phyloP scores from a whole-genome alignment of 2,797 vertebrate genomes.

The Trachurus trachurus region DNA sequence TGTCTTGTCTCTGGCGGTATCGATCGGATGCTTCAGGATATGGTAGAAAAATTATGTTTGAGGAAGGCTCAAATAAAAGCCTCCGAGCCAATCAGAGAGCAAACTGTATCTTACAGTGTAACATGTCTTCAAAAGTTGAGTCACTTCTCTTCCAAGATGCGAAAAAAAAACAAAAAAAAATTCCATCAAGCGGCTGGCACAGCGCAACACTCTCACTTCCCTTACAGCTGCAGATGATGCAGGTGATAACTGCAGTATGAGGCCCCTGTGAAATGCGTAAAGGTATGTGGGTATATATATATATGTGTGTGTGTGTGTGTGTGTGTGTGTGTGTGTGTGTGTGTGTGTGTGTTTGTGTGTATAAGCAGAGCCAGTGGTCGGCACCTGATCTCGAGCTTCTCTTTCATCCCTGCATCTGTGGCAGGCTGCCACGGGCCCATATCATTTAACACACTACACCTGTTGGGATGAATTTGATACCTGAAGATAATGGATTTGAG shows the following conservation, averaged over 20 bases:
- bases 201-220: slow-evolving; percentile 27
- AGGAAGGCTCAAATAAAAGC: slow-evolving; percentile 33
- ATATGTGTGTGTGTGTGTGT: slow-evolving; percentile 14
- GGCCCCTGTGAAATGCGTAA: slow-evolving; percentile 33
- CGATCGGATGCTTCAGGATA: slow-evolving; percentile 49
- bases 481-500: slow-evolving; percentile 74
- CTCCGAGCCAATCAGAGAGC: slow-evolving; percentile 35
- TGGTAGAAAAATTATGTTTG: slow-evolving; percentile 31
- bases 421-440: slow-evolving; percentile 66
- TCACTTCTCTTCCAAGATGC: slow-evolving; percentile 23
- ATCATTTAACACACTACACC: slow-evolving; percentile 74
- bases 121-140: slow-evolving; percentile 30
- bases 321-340: slow-evolving; percentile 8
- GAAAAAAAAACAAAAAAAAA: neutral
- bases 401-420: slow-evolving; percentile 71
- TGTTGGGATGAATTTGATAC: slow-evolving; percentile 74
- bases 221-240: slow-evolving; percentile 57
- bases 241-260: slow-evolving; percentile 41
- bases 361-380: slow-evolving; percentile 21
- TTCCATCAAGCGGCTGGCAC: slow-evolving; percentile 32
- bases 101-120: slow-evolving; percentile 19
- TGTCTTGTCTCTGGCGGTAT: slow-evolving; percentile 43
- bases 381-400: slow-evolving; percentile 49
- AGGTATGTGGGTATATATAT: neutral
- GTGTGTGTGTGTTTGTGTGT: slow-evolving; percentile 33